phyloP scores from a whole-genome alignment of 2,113 vertebrate genomes.

The Hippotragus niger region DNA sequence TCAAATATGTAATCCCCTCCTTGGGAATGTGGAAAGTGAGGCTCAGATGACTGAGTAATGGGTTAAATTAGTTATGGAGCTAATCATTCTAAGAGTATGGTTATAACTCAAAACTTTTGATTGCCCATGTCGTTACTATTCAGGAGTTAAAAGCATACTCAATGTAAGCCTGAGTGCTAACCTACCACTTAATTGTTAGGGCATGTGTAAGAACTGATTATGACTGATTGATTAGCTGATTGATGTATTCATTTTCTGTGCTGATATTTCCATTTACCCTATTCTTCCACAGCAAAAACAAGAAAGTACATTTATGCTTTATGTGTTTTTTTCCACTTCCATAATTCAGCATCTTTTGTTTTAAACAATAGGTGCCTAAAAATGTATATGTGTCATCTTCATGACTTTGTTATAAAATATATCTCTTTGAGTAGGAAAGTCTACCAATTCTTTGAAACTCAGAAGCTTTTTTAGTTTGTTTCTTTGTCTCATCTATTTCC shows the following conservation, averaged over 20 bases:
- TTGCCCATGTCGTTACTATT: not conserved
- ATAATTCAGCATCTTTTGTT: not conserved
- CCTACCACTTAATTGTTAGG: not conserved
- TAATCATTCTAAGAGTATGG: not conserved
- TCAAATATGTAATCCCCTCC: not conserved
- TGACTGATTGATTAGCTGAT: not conserved
- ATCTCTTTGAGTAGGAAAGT: not conserved
- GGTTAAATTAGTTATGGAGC: not conserved
- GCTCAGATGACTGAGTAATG: not conserved
- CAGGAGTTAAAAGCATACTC: not conserved
- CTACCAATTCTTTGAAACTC: not conserved
- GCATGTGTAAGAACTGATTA: not conserved
- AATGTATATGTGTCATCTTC: not conserved
- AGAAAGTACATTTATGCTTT: not conserved
- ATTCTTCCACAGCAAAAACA: not conserved
- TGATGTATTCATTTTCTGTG: not conserved
- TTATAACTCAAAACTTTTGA: not conserved
- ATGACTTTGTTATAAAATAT: not conserved
- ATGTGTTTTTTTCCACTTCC: not conserved
- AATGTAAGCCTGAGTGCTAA: not conserved
- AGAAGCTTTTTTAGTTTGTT: not conserved
- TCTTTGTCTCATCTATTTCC: not conserved
- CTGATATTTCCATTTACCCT: not conserved
- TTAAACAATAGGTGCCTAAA: not conserved
- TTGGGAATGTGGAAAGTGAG: not conserved